Conservation (phyloP, 2,113 vertebrate genomes). For the Mobula hypostoma region DNA sequence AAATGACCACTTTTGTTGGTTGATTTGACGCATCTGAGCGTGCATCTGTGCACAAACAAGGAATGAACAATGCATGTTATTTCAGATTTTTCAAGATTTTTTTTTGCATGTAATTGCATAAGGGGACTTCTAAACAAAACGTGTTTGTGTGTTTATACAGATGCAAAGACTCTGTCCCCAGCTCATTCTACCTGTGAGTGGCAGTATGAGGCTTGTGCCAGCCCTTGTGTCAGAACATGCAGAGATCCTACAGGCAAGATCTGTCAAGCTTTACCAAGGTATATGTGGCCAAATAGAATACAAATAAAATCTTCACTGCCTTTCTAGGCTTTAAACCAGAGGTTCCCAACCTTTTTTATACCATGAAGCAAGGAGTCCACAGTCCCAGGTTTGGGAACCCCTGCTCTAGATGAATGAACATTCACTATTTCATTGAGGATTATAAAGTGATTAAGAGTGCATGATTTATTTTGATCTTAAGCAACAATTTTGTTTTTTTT, state of each 20-base stretch:
- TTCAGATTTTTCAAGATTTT: not conserved
- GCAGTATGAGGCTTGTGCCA: conserved; percentile 78
- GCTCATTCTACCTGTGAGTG: conserved; percentile 74
- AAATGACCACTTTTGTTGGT: not conserved
- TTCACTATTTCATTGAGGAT: not conserved
- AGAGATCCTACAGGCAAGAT: conserved; percentile 69
- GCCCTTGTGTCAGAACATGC: conserved; percentile 86
- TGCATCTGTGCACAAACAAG: not conserved
- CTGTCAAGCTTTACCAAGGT: conserved; percentile 77
- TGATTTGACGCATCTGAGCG: not conserved
- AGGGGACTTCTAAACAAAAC: not conserved
- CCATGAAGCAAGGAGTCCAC: too few species aligned
- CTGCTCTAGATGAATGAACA: not conserved
- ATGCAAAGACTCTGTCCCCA: conserved; percentile 49
- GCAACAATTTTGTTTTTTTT: not conserved
- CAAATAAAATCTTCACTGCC: not conserved
- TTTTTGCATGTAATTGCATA: not conserved
- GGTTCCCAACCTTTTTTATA: too few species aligned
- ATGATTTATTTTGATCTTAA: not conserved
- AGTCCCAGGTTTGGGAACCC: too few species aligned
- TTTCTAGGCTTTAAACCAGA: not conserved
- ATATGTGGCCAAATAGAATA: conserved; percentile 44
- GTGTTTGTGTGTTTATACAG: conserved; percentile 52
- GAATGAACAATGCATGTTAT: not conserved
- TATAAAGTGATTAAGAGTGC: not conserved